Conservation (phyloP, 2,797 vertebrate species). For the Octomys mimax region DNA sequence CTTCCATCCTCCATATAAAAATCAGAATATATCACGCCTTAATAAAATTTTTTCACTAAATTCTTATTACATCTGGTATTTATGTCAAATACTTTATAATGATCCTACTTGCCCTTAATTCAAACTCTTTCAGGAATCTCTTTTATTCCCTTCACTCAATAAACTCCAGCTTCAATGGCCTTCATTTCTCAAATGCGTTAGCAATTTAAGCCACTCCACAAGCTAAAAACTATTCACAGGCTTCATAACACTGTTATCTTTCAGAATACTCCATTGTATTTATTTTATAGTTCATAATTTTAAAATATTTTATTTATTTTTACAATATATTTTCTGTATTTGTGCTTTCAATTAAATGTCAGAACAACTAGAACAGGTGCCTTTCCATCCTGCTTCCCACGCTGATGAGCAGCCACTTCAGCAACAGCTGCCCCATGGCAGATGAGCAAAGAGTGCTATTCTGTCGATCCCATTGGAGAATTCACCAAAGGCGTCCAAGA, state of each 20-base stretch:
- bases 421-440: neutral
- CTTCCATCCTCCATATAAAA: neutral
- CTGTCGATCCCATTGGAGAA: neutral
- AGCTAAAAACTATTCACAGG: neutral
- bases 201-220: neutral
- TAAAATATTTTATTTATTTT: slow-evolving; percentile 16
- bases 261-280: neutral
- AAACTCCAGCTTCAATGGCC: neutral
- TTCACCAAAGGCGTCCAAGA: neutral
- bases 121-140: neutral
- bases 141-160: neutral
- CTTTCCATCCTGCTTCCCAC: slow-evolving; percentile 30
- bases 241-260: neutral
- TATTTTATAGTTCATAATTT: neutral
- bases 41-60: neutral
- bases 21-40: neutral
- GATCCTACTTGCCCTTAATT: neutral
- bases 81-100: neutral
- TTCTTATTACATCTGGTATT: neutral
- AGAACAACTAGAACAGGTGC: neutral
- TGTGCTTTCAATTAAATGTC: neutral
- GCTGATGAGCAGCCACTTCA: neutral
- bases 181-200: neutral
- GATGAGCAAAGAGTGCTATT: neutral
- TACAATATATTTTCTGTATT: neutral